These are phyloP conservation scores for Mustelus asterias DNA, from an alignment of 2,113 vertebrate genomes.

Conservation along the genomic window DNA sequence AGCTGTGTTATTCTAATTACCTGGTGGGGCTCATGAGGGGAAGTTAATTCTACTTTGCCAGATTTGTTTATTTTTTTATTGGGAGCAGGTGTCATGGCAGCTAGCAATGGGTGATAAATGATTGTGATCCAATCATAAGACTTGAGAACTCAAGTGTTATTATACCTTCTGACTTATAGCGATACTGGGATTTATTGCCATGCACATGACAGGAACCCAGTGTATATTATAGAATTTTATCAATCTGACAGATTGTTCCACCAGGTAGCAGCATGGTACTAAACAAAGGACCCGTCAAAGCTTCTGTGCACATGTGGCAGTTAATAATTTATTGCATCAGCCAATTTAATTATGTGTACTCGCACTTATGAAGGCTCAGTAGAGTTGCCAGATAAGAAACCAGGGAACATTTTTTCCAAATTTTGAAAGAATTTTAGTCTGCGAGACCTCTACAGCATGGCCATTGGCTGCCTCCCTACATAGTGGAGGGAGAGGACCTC, in stretches of 20 bases:
- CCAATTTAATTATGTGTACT: background rate
- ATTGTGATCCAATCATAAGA: background rate
- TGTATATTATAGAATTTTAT: background rate
- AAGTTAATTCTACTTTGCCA: constrained; percentile 16
- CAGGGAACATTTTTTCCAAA: background rate
- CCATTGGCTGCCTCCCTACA: no score
- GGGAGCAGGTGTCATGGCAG: background rate
- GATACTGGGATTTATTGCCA: constrained; percentile 17
- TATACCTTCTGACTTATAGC: background rate
- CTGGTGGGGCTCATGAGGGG: background rate
- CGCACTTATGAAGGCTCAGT: background rate
- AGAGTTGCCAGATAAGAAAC: background rate
- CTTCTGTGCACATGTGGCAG: background rate
- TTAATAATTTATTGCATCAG: background rate
- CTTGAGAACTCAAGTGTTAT: constrained; percentile 10
- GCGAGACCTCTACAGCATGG: no score
- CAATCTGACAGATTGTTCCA: background rate
- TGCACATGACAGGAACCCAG: background rate
- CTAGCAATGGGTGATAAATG: background rate
- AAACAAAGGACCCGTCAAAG: background rate
- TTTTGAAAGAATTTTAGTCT: background rate
- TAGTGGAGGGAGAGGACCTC: no score
- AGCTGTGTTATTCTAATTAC: constrained; percentile 27
- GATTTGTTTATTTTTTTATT: background rate
- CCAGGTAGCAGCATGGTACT: background rate